phyloP scores from a whole-genome alignment of 2,113 vertebrate species.

The Monarcha castaneiventris region DNA sequence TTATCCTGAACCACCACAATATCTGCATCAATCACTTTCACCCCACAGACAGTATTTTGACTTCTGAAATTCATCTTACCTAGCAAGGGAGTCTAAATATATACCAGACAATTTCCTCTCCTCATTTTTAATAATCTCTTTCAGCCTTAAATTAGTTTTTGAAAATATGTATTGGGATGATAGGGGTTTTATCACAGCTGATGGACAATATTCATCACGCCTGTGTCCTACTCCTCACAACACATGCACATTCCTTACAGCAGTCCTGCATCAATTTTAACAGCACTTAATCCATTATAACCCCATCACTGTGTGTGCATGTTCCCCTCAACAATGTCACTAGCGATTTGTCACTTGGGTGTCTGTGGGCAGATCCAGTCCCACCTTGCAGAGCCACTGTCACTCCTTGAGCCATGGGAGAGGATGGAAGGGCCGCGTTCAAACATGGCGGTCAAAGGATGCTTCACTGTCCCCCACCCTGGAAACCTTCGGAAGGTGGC shows the following conservation, averaged over 20 bases:
- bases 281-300: background rate
- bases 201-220: constrained; percentile 33
- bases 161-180: constrained; percentile 18
- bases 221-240: background rate
- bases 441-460: accelerated
- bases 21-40: background rate
- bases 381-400: accelerated
- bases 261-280: background rate
- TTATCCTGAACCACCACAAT: background rate
- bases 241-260: background rate
- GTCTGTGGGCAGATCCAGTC: background rate
- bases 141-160: constrained; percentile 33
- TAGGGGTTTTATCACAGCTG: constrained; percentile 41
- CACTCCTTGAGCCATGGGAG: accelerated
- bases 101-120: constrained; percentile 25
- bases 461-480: background rate
- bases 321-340: background rate
- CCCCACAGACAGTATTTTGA: background rate
- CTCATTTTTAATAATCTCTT: constrained; percentile 52
- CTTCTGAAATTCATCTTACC: constrained; percentile 41
- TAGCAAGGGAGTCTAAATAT: constrained; percentile 16
- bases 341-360: accelerated
- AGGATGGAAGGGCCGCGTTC: accelerated
- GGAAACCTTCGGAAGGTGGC: accelerated
- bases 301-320: background rate